These are phyloP conservation scores for Onychomys arenicola DNA, from an alignment of 2,797 vertebrate species.

Conservation along the genomic window DNA sequence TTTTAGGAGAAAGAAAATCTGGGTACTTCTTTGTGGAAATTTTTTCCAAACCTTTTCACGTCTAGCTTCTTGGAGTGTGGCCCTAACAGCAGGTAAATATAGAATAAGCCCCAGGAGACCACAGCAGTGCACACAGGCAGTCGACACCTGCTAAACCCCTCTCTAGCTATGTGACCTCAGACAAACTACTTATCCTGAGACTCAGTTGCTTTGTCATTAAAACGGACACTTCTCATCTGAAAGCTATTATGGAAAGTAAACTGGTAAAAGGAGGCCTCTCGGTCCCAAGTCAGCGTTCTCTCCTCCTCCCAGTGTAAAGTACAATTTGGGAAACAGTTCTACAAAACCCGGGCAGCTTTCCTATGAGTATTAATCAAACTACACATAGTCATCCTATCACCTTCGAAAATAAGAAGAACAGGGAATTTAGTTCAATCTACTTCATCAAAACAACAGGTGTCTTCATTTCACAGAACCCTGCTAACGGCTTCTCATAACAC, in stretches of 20 bases:
- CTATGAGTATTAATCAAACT: conserved; percentile 21
- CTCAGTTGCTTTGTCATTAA: conserved; percentile 35
- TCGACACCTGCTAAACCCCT: background rate
- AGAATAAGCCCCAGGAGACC: background rate
- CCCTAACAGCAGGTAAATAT: background rate
- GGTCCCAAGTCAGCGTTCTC: conserved; percentile 3
- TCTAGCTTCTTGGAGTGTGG: conserved; percentile 31
- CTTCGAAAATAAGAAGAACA: conserved; percentile 30
- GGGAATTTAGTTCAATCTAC: conserved; percentile 42
- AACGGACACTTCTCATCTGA: conserved; percentile 49
- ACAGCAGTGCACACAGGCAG: background rate
- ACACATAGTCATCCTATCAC: background rate
- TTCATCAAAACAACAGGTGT: conserved; percentile 62
- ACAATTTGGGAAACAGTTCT: background rate
- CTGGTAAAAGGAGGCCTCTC: background rate
- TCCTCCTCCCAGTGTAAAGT: conserved; percentile 27
- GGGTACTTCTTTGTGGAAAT: conserved; percentile 37
- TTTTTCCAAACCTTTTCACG: conserved; percentile 23
- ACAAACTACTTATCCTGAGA: conserved; percentile 38
- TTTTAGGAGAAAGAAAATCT: conserved; percentile 50
- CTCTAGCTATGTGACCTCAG: background rate
- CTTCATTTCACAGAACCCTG: conserved; percentile 20
- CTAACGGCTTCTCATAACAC: background rate
- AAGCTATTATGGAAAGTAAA: conserved; percentile 49
- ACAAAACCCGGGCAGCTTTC: conserved; percentile 43